Evolutionary conservation across 2,797 vertebrate genomes (phyloP).

Genomic region (Sternarchorhynchus goeldii): DNA sequence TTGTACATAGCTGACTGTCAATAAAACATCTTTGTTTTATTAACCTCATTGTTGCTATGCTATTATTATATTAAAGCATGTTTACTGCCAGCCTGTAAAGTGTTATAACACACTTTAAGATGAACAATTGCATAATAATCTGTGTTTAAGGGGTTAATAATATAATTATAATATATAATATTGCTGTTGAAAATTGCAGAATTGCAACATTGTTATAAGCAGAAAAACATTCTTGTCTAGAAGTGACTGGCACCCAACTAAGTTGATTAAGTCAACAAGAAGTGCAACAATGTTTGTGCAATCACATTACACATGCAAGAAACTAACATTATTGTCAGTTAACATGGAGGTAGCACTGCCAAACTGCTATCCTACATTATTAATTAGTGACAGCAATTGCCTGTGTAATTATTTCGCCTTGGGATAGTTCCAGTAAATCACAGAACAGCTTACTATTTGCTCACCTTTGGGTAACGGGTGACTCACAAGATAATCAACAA

Average conservation of each 20-base stretch:
- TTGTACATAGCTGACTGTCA: too few relatives aligned
- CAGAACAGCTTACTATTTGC: neutral
- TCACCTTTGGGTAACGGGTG: neutral
- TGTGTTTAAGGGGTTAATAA: too few relatives aligned
- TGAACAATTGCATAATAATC: too few relatives aligned
- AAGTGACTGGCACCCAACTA: slow-evolving; percentile 29
- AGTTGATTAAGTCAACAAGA: slow-evolving; percentile 72
- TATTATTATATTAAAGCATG: too few relatives aligned
- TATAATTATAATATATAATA: too few relatives aligned
- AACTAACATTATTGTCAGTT: slow-evolving; percentile 73
- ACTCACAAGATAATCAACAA: too few relatives aligned
- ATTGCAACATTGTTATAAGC: neutral
- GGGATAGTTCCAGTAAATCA: neutral
- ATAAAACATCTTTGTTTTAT: too few relatives aligned
- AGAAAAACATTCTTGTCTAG: neutral
- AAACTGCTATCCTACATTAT: slow-evolving; percentile 57
- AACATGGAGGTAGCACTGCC: slow-evolving; percentile 58
- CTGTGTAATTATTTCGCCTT: slow-evolving; percentile 27
- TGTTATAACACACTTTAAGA: too few relatives aligned
- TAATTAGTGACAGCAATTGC: slow-evolving; percentile 56
- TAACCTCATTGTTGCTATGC: too few relatives aligned
- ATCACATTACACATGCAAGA: slow-evolving; percentile 70
- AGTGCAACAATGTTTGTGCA: slow-evolving; percentile 70
- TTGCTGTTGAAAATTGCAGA: neutral
- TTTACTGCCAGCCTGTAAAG: too few relatives aligned